Evolutionary conservation across 2,888 invertebrate genomes (phyloP).

Genomic region (Encarsia formosa): DNA sequence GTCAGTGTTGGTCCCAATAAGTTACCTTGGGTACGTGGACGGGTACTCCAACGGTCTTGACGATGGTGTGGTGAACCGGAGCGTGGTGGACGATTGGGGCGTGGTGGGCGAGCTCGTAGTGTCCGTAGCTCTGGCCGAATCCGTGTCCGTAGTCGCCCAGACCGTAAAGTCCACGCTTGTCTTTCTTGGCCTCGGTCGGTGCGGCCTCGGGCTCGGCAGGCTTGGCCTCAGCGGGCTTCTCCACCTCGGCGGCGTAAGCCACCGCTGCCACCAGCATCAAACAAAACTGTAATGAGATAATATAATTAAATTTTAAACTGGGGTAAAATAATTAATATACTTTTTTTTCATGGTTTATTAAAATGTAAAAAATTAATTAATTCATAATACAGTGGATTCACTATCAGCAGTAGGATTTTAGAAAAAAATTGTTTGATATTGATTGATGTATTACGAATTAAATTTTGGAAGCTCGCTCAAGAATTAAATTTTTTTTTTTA

Average conservation of each 20-base stretch:
- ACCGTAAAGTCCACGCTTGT: slow-evolving; percentile 51
- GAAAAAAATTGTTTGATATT: too few species aligned
- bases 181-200: slow-evolving; percentile 30
- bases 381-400: too few species aligned
- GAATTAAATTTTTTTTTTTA: too few species aligned
- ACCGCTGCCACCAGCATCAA: slow-evolving; percentile 40
- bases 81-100: slow-evolving; percentile 41
- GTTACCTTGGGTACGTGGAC: slow-evolving; percentile 53
- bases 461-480: too few species aligned
- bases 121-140: slow-evolving; percentile 30
- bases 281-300: slow-evolving; percentile 45
- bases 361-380: too few species aligned
- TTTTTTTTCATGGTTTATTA: too few species aligned
- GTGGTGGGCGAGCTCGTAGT: slow-evolving; percentile 11
- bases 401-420: too few species aligned
- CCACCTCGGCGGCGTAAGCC: slow-evolving; percentile 43
- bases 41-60: slow-evolving; percentile 52
- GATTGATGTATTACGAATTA: too few species aligned
- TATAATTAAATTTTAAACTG: too few species aligned
- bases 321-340: too few species aligned
- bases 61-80: slow-evolving; percentile 40
- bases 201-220: too few species aligned
- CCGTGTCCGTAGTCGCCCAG: slow-evolving; percentile 36
- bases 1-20: background rate
- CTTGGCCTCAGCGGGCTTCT: slow-evolving; percentile 26